Evolutionary conservation across 2,888 invertebrate genomes (phyloP).

Genomic region (Trypoxylon attenuatum): DNA sequence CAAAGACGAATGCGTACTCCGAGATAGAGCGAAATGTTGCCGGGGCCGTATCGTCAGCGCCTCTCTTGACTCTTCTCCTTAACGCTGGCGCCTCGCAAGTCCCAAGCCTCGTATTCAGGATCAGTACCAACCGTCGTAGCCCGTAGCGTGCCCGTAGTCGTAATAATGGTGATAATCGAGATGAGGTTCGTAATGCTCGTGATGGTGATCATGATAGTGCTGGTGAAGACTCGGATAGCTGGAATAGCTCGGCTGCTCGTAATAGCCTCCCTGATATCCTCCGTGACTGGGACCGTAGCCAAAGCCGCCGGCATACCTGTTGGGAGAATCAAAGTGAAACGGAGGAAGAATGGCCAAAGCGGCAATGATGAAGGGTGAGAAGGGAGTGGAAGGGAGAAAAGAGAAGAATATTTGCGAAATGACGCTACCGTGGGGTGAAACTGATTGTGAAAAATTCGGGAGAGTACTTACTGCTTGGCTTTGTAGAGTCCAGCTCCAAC

Average conservation of each 20-base stretch:
- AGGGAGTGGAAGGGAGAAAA: no score
- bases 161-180: not conserved
- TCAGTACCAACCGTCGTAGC: constrained; percentile 12
- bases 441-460: not conserved
- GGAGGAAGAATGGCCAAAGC: not conserved
- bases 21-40: no score
- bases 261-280: not conserved
- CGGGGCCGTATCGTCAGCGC: no score
- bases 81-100: not conserved
- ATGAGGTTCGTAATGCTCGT: not conserved
- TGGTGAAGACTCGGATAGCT: no score
- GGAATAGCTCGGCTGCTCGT: no score
- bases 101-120: not conserved
- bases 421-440: no score
- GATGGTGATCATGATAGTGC: constrained; percentile 16
- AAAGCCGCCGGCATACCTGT: constrained; percentile 22
- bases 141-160: not conserved
- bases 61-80: no score
- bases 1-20: no score
- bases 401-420: no score
- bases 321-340: not conserved
- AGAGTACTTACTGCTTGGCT: constrained; percentile 55
- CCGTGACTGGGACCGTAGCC: not conserved
- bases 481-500: constrained; percentile 53
- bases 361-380: not conserved